phyloP scores from a whole-genome alignment of 2,113 vertebrate genomes.

The Delphinus delphis region DNA sequence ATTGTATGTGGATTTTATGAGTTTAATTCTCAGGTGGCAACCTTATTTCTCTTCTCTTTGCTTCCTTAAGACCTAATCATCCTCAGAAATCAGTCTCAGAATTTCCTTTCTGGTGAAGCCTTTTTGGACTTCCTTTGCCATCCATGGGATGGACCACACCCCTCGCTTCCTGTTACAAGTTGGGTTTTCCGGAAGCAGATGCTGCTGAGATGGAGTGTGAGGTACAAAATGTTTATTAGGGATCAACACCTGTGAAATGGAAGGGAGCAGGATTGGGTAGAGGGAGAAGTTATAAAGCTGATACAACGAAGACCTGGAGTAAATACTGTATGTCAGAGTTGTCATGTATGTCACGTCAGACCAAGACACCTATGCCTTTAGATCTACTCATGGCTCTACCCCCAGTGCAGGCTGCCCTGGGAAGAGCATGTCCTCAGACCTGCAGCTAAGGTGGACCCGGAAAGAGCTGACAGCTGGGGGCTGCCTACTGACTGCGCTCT shows the following conservation, averaged over 20 bases:
- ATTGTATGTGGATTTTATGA: neutral
- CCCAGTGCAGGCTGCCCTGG: neutral
- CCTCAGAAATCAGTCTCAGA: neutral
- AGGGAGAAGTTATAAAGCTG: neutral
- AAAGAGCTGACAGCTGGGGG: neutral
- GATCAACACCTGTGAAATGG: neutral
- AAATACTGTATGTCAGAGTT: neutral
- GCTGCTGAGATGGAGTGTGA: neutral
- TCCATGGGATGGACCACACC: neutral
- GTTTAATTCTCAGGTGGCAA: conserved; percentile 11
- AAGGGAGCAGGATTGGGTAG: neutral
- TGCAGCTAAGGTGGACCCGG: neutral
- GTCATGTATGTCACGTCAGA: neutral
- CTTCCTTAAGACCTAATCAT: conserved; percentile 33
- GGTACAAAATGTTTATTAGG: neutral
- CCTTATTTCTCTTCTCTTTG: neutral
- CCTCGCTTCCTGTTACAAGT: neutral
- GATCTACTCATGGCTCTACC: accelerated
- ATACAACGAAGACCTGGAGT: neutral
- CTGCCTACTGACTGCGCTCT: neutral
- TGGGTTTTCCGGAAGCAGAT: neutral
- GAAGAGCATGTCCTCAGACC: neutral
- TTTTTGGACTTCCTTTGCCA: neutral
- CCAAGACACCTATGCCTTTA: neutral
- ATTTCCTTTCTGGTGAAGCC: neutral